These are phyloP conservation scores for Rhamnusium bicolor DNA, from an alignment of 2,888 invertebrate species.

Conservation along the genomic window DNA sequence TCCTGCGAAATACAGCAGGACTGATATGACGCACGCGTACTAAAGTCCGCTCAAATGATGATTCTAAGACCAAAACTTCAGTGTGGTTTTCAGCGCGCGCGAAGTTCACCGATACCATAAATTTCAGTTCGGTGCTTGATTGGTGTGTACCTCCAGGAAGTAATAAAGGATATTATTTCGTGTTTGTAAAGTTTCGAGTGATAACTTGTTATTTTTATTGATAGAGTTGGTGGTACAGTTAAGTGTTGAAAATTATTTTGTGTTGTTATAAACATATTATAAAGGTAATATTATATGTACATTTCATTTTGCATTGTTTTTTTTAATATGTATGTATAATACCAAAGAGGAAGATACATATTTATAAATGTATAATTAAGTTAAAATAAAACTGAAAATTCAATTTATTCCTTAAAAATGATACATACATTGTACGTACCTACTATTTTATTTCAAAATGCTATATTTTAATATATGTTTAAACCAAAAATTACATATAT, in stretches of 20 bases:
- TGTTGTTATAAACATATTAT: background rate
- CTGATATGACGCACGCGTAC: conserved; percentile 34
- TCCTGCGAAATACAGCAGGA: conserved; percentile 40
- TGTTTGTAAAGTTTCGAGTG: conserved; percentile 13
- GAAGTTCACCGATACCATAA: conserved; percentile 53
- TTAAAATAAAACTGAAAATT: too few species aligned
- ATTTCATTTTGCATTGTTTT: too few species aligned
- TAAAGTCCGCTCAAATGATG: conserved; percentile 37
- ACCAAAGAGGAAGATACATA: too few species aligned
- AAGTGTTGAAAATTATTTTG: background rate
- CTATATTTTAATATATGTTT: too few species aligned
- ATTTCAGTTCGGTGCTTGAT: conserved; percentile 41
- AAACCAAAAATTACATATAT: too few species aligned
- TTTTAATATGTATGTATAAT: too few species aligned
- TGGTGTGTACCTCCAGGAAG: conserved; percentile 30
- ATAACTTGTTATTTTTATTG: background rate
- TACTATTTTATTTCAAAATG: too few species aligned
- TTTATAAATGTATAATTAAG: too few species aligned
- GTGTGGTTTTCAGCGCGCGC: conserved; percentile 63
- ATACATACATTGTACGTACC: too few species aligned
- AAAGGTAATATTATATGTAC: background rate
- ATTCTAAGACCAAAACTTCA: conserved; percentile 60
- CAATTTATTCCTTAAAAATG: too few species aligned
- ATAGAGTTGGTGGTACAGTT: background rate
- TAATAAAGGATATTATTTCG: background rate